These are phyloP conservation scores for Malurus cyaneus DNA, from an alignment of 2,113 vertebrate genomes.

Conservation along the genomic window DNA sequence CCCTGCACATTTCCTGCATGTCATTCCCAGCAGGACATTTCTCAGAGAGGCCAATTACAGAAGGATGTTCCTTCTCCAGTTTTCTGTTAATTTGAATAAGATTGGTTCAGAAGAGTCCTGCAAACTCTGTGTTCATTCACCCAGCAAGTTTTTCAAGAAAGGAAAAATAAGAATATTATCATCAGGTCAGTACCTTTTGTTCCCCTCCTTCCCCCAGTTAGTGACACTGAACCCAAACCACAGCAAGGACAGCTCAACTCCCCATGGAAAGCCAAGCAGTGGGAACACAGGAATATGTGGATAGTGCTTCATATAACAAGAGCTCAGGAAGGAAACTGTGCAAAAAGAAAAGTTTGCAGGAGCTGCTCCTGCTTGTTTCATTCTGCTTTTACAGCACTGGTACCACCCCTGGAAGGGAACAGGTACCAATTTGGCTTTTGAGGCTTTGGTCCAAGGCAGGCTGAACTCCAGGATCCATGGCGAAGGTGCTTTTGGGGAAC, in stretches of 20 bases:
- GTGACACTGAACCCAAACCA: background rate
- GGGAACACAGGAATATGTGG: background rate
- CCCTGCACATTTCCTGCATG: background rate
- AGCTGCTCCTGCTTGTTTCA: background rate
- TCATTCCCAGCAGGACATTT: background rate
- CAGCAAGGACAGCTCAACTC: background rate
- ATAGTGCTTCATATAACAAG: background rate
- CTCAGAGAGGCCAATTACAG: background rate
- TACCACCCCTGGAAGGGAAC: background rate
- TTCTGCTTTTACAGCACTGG: background rate
- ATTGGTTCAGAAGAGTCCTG: background rate
- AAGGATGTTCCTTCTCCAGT: fast-evolving
- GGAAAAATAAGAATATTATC: background rate
- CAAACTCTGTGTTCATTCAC: background rate
- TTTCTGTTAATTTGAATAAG: background rate
- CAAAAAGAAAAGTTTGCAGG: background rate
- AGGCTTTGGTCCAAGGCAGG: background rate
- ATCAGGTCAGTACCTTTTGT: background rate
- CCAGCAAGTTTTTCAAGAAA: background rate
- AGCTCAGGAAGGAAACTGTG: background rate
- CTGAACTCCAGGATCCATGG: background rate
- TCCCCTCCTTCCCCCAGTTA: background rate
- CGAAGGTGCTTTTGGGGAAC: background rate
- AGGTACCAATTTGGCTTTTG: background rate
- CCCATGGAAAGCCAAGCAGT: background rate